Evolutionary conservation across 2,113 vertebrate genomes (phyloP).

Genomic region (Eleginops maclovinus): DNA sequence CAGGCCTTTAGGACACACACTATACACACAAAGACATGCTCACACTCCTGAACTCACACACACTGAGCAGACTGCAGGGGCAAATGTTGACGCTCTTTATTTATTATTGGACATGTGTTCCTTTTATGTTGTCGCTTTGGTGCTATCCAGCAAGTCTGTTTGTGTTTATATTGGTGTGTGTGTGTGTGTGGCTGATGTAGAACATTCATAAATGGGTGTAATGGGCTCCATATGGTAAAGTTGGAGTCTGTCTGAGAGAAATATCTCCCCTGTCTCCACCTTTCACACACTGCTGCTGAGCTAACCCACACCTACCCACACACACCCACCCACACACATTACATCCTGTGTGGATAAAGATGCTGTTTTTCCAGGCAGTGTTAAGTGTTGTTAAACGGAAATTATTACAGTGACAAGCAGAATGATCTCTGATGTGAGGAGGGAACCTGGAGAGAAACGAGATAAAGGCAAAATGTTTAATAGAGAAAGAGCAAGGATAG

Average conservation of each 20-base stretch:
- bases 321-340: conserved; percentile 19
- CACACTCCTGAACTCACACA: not conserved
- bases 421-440: conserved; percentile 12
- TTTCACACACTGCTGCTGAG: conserved; percentile 49
- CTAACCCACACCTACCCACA: conserved; percentile 10
- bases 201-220: conserved; percentile 47
- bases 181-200: conserved; percentile 16
- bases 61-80: conserved; percentile 1
- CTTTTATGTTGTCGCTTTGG: not conserved
- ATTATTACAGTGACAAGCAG: conserved; percentile 43
- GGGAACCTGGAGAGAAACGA: not conserved
- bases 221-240: conserved; percentile 66
- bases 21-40: not conserved
- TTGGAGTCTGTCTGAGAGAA: conserved; percentile 47
- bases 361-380: conserved; percentile 42
- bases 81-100: conserved; percentile 32
- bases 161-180: conserved; percentile 21
- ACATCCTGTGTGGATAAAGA: conserved; percentile 47
- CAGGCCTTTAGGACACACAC: conserved; percentile 35
- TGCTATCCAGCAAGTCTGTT: not conserved
- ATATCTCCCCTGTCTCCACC: conserved; percentile 58
- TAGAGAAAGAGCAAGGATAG: too few relatives aligned
- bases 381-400: conserved; percentile 51
- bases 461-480: not conserved
- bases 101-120: conserved; percentile 41